Conservation (phyloP, 2,888 invertebrate genomes). For the Pteria penguin region DNA sequence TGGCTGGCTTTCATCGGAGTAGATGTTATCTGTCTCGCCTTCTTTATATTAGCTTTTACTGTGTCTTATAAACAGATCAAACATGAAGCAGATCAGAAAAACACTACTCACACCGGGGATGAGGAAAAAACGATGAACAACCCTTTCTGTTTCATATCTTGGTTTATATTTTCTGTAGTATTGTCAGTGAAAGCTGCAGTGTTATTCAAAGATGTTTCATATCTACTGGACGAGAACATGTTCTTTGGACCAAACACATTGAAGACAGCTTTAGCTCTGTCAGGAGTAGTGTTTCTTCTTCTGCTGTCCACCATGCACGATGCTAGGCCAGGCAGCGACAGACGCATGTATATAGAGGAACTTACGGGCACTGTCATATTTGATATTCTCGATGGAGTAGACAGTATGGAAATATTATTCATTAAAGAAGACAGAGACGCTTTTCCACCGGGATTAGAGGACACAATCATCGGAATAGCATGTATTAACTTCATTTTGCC, state of each 20-base stretch:
- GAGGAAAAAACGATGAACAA: conserved; percentile 40
- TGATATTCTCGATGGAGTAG: conserved; percentile 83
- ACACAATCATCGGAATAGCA: conserved; percentile 81
- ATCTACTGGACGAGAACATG: conserved; percentile 71
- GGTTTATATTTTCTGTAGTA: conserved; percentile 82
- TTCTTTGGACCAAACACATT: conserved; percentile 81
- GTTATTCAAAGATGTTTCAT: conserved; percentile 80
- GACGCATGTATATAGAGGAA: conserved; percentile 81
- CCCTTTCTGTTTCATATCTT: conserved; percentile 81
- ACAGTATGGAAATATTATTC: conserved; percentile 82
- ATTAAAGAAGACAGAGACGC: conserved; percentile 62
- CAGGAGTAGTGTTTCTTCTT: conserved; percentile 82
- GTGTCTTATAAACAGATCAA: conserved; percentile 39
- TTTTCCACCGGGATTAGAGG: conserved; percentile 76
- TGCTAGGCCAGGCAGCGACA: conserved; percentile 80
- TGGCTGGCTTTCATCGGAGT: conserved; percentile 80
- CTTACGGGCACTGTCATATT: conserved; percentile 82
- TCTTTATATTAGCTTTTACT: conserved; percentile 72
- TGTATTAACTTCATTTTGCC: conserved; percentile 83
- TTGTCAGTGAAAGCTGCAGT: conserved; percentile 82
- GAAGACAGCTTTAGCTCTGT: conserved; percentile 78
- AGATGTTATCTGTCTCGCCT: conserved; percentile 78
- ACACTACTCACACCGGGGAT: background rate
- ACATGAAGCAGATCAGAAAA: conserved; percentile 14
- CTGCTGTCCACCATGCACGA: conserved; percentile 83